These are phyloP conservation scores for Melanotus villosus DNA, from an alignment of 2,888 invertebrate genomes.

Conservation along the genomic window DNA sequence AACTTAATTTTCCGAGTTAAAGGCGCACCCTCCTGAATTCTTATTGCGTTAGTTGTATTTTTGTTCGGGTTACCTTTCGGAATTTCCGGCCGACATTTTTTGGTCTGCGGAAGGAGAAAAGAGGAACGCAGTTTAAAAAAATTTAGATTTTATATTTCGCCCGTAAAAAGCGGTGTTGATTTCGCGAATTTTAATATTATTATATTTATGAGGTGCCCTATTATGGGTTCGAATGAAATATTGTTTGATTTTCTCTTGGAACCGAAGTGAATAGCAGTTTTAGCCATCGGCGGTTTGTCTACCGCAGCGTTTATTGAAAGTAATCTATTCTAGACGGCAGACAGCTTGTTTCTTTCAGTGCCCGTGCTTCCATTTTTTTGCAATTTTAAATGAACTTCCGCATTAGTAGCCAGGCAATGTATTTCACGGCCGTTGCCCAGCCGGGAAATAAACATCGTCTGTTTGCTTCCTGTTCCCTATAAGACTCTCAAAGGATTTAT, in stretches of 20 bases:
- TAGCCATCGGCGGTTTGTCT: slow-evolving; percentile 10
- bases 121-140: too few species aligned
- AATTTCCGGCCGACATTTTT: too few species aligned
- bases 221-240: neutral
- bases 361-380: neutral
- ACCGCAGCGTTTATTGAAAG: slow-evolving; percentile 21
- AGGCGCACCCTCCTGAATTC: too few species aligned
- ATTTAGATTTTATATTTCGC: too few species aligned
- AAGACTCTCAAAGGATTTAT: slow-evolving; percentile 32
- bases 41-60: too few species aligned
- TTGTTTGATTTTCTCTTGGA: slow-evolving; percentile 4
- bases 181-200: neutral
- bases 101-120: too few species aligned
- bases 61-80: too few species aligned
- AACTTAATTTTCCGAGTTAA: too few species aligned
- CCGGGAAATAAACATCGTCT: slow-evolving; percentile 31
- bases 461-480: slow-evolving; percentile 15
- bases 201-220: slow-evolving; percentile 5
- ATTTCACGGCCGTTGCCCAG: slow-evolving; percentile 28
- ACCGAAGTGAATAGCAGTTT: neutral
- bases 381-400: slow-evolving; percentile 26
- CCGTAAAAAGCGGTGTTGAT: too few species aligned
- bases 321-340: slow-evolving; percentile 16
- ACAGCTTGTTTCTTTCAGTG: slow-evolving; percentile 11
- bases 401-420: slow-evolving; percentile 21